Evolutionary conservation across 2,797 vertebrate species (phyloP).

Genomic region (Coccyzus lansbergi): DNA sequence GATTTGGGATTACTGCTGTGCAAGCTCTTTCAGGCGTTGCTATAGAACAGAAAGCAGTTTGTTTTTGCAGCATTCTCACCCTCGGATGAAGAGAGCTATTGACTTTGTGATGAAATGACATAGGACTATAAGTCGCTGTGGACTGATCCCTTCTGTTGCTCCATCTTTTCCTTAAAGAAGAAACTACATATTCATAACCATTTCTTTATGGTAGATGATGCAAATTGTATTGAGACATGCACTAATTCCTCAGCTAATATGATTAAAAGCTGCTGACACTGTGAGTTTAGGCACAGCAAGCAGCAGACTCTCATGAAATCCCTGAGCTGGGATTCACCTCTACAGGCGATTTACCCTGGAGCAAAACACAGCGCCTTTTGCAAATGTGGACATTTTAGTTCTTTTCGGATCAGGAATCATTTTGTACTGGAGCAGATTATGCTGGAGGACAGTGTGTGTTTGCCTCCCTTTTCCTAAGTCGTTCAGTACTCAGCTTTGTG

Average conservation of each 20-base stretch:
- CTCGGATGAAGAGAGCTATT: slow-evolving; percentile 69
- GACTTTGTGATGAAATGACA: slow-evolving; percentile 76
- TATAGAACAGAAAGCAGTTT: slow-evolving; percentile 73
- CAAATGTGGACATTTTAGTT: background rate
- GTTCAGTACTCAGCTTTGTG: background rate
- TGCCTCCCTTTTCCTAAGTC: fast-evolving
- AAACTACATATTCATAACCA: slow-evolving; percentile 24
- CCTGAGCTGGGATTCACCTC: background rate
- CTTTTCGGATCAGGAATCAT: background rate
- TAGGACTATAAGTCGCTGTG: slow-evolving; percentile 44
- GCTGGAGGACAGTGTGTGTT: background rate
- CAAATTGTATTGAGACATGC: background rate
- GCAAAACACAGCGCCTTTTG: background rate
- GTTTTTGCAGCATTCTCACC: slow-evolving; percentile 55
- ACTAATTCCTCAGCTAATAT: slow-evolving; percentile 32
- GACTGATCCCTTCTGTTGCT: slow-evolving; percentile 44
- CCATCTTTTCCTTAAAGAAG: slow-evolving; percentile 18
- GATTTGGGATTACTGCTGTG: slow-evolving; percentile 72
- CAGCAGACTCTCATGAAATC: slow-evolving; percentile 1
- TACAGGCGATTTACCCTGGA: background rate
- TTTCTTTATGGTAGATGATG: slow-evolving; percentile 44
- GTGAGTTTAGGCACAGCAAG: slow-evolving; percentile 9
- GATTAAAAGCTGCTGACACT: slow-evolving; percentile 51
- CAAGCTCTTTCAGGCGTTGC: slow-evolving; percentile 58
- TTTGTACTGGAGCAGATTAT: background rate